Base-by-base conservation (phyloP, 37 sponge, comb jelly and placozoan genomes). In the Geodia barretti region DNA sequence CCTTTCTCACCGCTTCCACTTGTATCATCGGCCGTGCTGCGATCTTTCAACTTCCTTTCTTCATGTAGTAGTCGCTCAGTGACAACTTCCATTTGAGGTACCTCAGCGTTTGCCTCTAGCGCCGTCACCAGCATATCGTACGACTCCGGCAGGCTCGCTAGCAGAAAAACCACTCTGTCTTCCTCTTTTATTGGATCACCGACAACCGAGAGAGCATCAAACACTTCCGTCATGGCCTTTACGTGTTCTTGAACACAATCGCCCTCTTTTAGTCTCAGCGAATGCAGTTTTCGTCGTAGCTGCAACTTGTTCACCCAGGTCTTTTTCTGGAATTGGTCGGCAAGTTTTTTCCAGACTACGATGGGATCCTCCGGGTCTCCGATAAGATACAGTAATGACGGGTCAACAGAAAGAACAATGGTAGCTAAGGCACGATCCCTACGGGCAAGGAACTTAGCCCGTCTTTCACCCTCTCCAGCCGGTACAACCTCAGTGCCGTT, bases 71-170 rank as follows among this genome's bases (percentile, higher is more conserved):
- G 64, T 11, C 79, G 65, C 65, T 78, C 66, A 25, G 68, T 78
- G 37, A 78, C 79, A 78, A 78, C 79, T 65, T 65, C 79, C 20
- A 78, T 84, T 78, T 84, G 66, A 26, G 85, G 85, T 34, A 84
- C 85, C 64, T 76, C 40, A 59, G 68, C 70, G 37, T 76, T 84
- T 25, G 85, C 78, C 35, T 84, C 85, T 26, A 84, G 62, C 39
- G 85, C 85, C 35, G 85, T 84, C 28, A 84, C 85, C 37, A 84
- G 39, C 70, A 76, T 77, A 37, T 36, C 38, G 54, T 68, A 84
- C 54, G 77, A 84, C 11, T 84, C 85, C 20, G 85, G 85, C 20
- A 84, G 63, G 61, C 85, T 84, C 26, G 85, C 85, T 17, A 84
- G 62, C 23, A 84, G 39, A 65, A 77, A 36, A 23, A 84, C 85